Conservation (phyloP, 2,113 vertebrate species). For the Vanacampus margaritifer region DNA sequence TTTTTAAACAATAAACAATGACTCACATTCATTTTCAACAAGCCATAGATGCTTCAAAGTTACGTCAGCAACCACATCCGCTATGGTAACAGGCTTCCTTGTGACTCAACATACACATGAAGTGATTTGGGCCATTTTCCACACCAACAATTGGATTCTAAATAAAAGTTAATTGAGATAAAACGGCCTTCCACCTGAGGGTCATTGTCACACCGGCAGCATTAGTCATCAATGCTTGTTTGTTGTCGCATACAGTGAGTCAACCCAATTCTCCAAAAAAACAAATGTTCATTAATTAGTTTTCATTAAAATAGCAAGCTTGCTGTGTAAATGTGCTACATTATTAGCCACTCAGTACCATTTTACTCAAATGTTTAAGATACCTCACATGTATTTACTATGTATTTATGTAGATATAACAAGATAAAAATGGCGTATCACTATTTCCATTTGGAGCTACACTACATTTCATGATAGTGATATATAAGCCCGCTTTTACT, state of each 20-base stretch:
- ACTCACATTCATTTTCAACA: constrained; percentile 22
- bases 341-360: too few relatives aligned
- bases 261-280: constrained; percentile 17
- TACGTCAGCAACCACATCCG: constrained; percentile 20
- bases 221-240: constrained; percentile 28
- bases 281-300: constrained; percentile 12
- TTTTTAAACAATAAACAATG: constrained; percentile 2
- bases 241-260: constrained; percentile 28
- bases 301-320: constrained; percentile 6
- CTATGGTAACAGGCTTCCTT: constrained; percentile 9
- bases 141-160: constrained; percentile 36
- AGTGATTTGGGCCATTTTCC: constrained; percentile 30
- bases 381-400: neutral
- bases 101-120: constrained; percentile 19
- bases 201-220: constrained; percentile 36
- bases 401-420: neutral
- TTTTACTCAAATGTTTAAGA: too few relatives aligned
- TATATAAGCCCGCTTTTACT: neutral
- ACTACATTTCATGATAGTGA: neutral
- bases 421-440: neutral
- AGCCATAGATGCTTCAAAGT: constrained; percentile 2
- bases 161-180: constrained; percentile 19
- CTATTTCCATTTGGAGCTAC: neutral
- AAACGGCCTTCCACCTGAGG: constrained; percentile 43
- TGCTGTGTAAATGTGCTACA: neutral